Evolutionary conservation across 2,888 invertebrate genomes (phyloP).

Genomic region (Exocentrus adspersus): DNA sequence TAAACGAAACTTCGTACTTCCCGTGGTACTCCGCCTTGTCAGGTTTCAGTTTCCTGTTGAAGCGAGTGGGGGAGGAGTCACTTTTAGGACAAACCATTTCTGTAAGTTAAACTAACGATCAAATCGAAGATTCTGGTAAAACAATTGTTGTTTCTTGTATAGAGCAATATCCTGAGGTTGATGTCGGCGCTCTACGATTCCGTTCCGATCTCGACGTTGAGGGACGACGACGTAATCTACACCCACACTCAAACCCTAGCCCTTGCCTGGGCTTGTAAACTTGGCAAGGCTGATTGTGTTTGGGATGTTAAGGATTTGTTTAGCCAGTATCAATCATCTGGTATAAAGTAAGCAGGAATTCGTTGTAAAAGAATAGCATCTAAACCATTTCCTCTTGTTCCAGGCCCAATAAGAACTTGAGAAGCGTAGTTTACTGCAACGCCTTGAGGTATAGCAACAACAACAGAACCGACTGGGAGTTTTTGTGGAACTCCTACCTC

Average conservation of each 20-base stretch:
- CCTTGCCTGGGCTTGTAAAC: slow-evolving; percentile 72
- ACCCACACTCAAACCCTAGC: slow-evolving; percentile 71
- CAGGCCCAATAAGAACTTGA: slow-evolving; percentile 72
- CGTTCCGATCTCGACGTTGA: slow-evolving; percentile 20
- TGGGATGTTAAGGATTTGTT: slow-evolving; percentile 61
- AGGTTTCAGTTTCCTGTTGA: slow-evolving; percentile 41
- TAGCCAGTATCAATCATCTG: slow-evolving; percentile 29
- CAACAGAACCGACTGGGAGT: slow-evolving; percentile 69
- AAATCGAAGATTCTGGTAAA: too few species aligned
- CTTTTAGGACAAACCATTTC: slow-evolving; percentile 31
- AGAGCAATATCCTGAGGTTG: slow-evolving; percentile 24
- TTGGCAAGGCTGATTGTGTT: slow-evolving; percentile 69
- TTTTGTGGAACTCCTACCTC: slow-evolving; percentile 68
- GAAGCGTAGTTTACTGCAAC: slow-evolving; percentile 79
- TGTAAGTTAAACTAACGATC: slow-evolving; percentile 23
- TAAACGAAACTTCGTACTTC: slow-evolving; percentile 72
- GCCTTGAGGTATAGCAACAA: slow-evolving; percentile 73
- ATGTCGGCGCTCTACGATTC: slow-evolving; percentile 20
- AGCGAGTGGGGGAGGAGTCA: slow-evolving; percentile 35
- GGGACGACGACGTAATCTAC: slow-evolving; percentile 61
- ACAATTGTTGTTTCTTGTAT: slow-evolving; percentile 4
- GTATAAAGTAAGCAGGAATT: slow-evolving; percentile 13
- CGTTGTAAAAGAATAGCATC: too few species aligned
- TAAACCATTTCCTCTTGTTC: too few species aligned
- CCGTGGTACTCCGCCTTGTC: slow-evolving; percentile 76